Percentiles rank a stretch among this genome's conserved stretches.
These are phyloP conservation scores for Ctenomys sociabilis DNA, from an alignment of 2,113 vertebrate species.

Conservation along the genomic window DNA sequence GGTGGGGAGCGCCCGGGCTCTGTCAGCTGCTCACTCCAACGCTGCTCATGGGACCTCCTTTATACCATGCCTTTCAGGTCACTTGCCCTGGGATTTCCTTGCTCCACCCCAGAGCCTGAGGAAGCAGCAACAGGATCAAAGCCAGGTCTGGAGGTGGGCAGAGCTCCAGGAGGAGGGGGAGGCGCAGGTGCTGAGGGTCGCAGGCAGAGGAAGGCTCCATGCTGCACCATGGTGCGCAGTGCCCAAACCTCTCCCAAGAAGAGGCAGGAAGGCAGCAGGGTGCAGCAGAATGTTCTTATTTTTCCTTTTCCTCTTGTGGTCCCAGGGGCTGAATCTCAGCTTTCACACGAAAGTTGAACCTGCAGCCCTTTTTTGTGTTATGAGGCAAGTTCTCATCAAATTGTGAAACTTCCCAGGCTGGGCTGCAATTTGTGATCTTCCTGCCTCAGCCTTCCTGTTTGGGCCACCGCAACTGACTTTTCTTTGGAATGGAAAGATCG, in stretches of 20 bases:
- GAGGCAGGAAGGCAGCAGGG: background rate
- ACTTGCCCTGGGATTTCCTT: background rate
- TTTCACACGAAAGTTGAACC: background rate
- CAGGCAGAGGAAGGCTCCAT: too few relatives aligned
- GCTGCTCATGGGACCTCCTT: background rate
- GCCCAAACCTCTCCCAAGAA: too few relatives aligned
- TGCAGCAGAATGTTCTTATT: background rate
- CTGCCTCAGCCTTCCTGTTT: background rate
- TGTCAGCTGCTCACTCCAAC: too few relatives aligned
- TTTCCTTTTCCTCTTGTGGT: too few relatives aligned
- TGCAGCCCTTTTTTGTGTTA: background rate
- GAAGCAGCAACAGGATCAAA: background rate
- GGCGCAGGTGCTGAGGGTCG: background rate
- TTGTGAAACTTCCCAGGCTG: background rate
- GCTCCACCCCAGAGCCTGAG: background rate
- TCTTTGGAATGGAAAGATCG: slow-evolving; percentile 4
- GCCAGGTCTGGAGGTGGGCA: background rate
- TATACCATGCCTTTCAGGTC: background rate
- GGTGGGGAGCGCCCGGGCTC: too few relatives aligned
- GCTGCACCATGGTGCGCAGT: too few relatives aligned
- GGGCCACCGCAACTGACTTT: background rate
- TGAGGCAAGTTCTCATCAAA: background rate
- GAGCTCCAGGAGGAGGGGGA: background rate
- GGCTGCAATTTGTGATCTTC: background rate
- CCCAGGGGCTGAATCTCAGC: background rate